These are phyloP conservation scores for Pygmarrhopalites habei DNA, from an alignment of 1,140 invertebrate genomes.

Conservation along the genomic window DNA sequence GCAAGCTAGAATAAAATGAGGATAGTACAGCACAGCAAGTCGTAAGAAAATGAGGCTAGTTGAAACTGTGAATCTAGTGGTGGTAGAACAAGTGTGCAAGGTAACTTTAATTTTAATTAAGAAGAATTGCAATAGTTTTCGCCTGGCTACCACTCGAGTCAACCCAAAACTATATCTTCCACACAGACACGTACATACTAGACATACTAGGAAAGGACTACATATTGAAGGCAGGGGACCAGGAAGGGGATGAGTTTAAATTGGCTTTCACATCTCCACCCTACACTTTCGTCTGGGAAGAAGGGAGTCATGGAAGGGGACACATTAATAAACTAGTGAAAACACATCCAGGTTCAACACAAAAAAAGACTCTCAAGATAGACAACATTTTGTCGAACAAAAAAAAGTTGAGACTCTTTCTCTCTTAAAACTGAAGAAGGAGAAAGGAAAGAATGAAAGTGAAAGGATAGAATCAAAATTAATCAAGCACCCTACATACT, in stretches of 20 bases:
- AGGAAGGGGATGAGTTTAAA: background rate
- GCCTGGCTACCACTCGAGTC: background rate
- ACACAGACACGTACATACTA: background rate
- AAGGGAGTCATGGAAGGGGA: too few species aligned
- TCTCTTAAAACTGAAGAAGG: background rate
- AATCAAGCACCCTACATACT: background rate
- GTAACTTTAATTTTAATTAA: slow-evolving; percentile 32
- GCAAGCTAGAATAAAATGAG: background rate
- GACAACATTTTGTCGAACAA: too few species aligned
- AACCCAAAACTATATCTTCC: background rate
- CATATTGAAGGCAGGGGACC: background rate
- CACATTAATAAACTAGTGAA: too few species aligned
- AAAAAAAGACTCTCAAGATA: too few species aligned
- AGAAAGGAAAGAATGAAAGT: background rate
- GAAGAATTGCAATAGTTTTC: slow-evolving; percentile 22
- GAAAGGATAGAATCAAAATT: background rate
- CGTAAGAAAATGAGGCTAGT: background rate
- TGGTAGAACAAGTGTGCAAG: slow-evolving; percentile 3
- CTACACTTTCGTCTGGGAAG: background rate
- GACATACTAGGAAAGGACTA: background rate
- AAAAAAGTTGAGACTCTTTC: too few species aligned
- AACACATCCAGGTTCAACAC: too few species aligned
- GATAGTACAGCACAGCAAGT: background rate
- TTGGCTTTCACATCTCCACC: background rate
- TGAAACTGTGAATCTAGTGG: background rate